A percentile compares a stretch with the other conserved stretches of the same genome.
These are phyloP conservation scores for Dicranocentrus wangi DNA, from an alignment of 2,888 invertebrate genomes.

Conservation along the genomic window DNA sequence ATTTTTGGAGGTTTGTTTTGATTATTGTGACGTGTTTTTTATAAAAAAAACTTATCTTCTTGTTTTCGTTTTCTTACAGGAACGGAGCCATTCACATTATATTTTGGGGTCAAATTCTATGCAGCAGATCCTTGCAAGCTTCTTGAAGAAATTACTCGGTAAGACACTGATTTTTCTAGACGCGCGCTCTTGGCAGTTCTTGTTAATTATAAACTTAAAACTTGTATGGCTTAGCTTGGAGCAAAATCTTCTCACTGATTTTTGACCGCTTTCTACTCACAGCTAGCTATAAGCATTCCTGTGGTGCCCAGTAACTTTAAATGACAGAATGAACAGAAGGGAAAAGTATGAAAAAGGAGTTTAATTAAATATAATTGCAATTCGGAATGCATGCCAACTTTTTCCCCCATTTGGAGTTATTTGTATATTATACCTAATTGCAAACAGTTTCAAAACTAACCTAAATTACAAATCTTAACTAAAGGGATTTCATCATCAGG, in stretches of 20 bases:
- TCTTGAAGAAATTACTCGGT: slow-evolving; percentile 96
- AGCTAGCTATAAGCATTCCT: no score
- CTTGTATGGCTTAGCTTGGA: no score
- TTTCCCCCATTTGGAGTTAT: slow-evolving; percentile 15
- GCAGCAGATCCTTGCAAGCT: slow-evolving; percentile 97
- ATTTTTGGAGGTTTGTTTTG: no score
- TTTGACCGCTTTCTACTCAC: no score
- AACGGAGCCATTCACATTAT: slow-evolving; percentile 85
- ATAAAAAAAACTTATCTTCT: not conserved
- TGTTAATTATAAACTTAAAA: no score
- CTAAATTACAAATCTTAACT: not conserved
- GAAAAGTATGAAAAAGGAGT: slow-evolving; percentile 1
- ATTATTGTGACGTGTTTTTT: not conserved
- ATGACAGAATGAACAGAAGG: no score
- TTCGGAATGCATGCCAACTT: slow-evolving; percentile 10
- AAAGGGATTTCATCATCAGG: no score
- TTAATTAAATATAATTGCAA: slow-evolving; percentile 19
- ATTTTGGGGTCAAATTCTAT: slow-evolving; percentile 98
- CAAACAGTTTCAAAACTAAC: not conserved
- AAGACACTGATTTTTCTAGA: no score
- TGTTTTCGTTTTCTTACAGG: slow-evolving; percentile 73
- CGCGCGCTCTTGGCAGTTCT: no score
- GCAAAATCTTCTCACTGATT: no score
- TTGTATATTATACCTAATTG: no score
- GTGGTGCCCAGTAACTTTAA: no score